A percentile compares a stretch with the other conserved stretches of the same genome.
Evolutionary conservation across 2,113 vertebrate species (phyloP).

Genomic region (Tiliqua scincoides): DNA sequence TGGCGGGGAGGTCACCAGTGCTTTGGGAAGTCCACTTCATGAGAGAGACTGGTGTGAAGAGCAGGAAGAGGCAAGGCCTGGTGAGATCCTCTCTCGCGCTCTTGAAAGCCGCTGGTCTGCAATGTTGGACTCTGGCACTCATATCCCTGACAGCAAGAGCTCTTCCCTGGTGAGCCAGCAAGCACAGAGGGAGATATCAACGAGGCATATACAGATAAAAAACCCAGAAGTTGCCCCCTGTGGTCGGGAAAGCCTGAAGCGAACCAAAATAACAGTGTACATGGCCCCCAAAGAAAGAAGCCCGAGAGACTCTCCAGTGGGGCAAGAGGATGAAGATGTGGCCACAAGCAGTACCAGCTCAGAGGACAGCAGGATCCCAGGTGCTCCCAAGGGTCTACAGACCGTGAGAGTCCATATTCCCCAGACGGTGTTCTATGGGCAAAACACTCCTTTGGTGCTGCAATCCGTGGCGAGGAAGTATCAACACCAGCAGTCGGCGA

Average conservation of each 20-base stretch:
- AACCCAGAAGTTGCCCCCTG: neutral
- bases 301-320: constrained; percentile 16
- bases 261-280: constrained; percentile 78
- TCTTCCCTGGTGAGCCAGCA: neutral
- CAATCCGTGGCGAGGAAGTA: constrained; percentile 65
- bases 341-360: neutral
- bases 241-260: constrained; percentile 69
- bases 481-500: neutral
- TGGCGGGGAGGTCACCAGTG: neutral
- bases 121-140: neutral
- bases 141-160: neutral
- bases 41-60: constrained; percentile 36
- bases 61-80: neutral
- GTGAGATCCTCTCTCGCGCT: neutral
- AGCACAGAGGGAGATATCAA: constrained; percentile 50
- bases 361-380: constrained; percentile 13
- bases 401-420: constrained; percentile 70
- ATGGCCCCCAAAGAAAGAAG: constrained; percentile 60
- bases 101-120: neutral
- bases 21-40: neutral
- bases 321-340: constrained; percentile 10
- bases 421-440: constrained; percentile 79
- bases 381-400: constrained; percentile 20
- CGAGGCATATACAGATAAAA: constrained; percentile 63
- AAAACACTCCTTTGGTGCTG: constrained; percentile 74